Evolutionary conservation across 2,888 invertebrate genomes (phyloP).

Genomic region (Eupithecia centaureata): DNA sequence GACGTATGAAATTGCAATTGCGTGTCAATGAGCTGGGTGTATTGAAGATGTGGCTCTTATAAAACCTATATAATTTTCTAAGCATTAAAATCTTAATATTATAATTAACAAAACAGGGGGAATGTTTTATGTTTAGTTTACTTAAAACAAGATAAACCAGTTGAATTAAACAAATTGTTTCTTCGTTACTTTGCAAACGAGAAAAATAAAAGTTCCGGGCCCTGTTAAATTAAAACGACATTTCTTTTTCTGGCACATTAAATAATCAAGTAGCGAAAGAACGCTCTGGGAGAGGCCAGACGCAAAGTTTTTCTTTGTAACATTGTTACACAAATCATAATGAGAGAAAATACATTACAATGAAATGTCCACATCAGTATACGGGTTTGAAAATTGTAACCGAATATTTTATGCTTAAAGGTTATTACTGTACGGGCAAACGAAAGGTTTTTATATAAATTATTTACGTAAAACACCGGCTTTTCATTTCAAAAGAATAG

Average conservation of each 20-base stretch:
- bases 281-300: conserved; percentile 26
- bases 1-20: background rate
- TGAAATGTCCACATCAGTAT: conserved; percentile 1
- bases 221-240: conserved; percentile 21
- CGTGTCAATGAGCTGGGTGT: background rate
- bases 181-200: conserved; percentile 19
- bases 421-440: no score
- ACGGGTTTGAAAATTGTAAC: background rate
- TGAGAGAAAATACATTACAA: conserved; percentile 17
- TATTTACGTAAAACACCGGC: no score
- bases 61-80: no score
- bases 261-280: conserved; percentile 35
- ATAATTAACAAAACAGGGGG: no score
- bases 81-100: no score
- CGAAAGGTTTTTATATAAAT: no score
- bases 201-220: conserved; percentile 16
- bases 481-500: no score
- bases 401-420: no score
- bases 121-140: background rate
- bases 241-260: conserved; percentile 33
- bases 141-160: conserved; percentile 5
- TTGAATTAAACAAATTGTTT: conserved; percentile 15
- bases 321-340: conserved; percentile 29
- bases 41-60: background rate
- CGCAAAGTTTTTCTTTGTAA: conserved; percentile 33